Base-by-base conservation (phyloP, 2,797 vertebrate species). In the Nasua narica region DNA sequence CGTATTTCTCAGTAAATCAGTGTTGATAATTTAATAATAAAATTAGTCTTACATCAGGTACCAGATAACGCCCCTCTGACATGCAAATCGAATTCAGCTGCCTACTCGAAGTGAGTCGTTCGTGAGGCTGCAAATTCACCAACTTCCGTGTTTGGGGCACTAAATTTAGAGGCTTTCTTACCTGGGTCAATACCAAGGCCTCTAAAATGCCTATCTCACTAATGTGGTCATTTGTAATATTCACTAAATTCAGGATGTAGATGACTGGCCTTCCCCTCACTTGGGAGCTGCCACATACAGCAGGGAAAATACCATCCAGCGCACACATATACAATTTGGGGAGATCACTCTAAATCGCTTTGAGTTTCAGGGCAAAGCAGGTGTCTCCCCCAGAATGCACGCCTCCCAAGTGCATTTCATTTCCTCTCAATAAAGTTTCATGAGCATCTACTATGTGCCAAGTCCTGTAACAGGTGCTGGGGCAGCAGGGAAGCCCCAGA, bases 1-100 rank as follows among this genome's bases (percentile, higher is more conserved):
- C 97, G 96, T 98, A 98, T 98, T 98, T 98, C 98, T 98, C 96
- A 96, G 98, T 98, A 97, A 98, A 97, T 98, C 98, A 97, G 94
- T 94, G 96, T 96, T 95, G 97, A 97, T 98, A 97, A 98, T 98
- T 97, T 98, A 96, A 97, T 98, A 97, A 97, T 96, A 97, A 97
- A 98, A 98, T 98, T 97, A 97, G 94, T 96, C 96, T 98, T 91
- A 94, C 91, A 92, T 95, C 97, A 97, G 96, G 94, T 96, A 97
- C 97, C 95, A 96, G 91, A 94, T 93, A 97, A 96, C 3, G 29
- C 76, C 96, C 77, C 54, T 95, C 89, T 94, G 94, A 95, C 96
- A 96, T 93, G 90, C 87, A 97, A 96, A 97, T 97, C 2, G 35
- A 97, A 94, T 96, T 90, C 90, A 67, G 56, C 93, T 96, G 96